These are phyloP conservation scores for Theodoxus fluviatilis DNA, from an alignment of 2,888 invertebrate species.

Conservation along the genomic window DNA sequence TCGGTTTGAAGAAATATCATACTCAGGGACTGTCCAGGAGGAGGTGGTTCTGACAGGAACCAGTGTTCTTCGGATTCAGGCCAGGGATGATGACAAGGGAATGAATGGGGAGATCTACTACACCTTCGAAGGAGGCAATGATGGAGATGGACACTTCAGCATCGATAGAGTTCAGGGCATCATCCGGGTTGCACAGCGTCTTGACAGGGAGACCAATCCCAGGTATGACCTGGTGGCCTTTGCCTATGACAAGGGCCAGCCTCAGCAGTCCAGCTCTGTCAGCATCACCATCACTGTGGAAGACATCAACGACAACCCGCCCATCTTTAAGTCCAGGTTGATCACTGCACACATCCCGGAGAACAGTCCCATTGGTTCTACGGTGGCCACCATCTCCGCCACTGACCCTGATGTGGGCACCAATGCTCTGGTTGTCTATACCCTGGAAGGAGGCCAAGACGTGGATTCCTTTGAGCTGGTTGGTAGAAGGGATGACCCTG, in stretches of 20 bases:
- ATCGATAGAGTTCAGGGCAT: slow-evolving; percentile 92
- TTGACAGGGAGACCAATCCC: slow-evolving; percentile 90
- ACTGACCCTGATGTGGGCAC: slow-evolving; percentile 91
- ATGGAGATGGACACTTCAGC: slow-evolving; percentile 87
- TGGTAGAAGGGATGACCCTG: slow-evolving; percentile 73
- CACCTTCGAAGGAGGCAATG: slow-evolving; percentile 60
- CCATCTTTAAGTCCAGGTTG: slow-evolving; percentile 85
- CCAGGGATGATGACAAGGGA: slow-evolving; percentile 87
- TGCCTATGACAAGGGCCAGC: slow-evolving; percentile 89
- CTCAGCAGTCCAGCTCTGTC: slow-evolving; percentile 66
- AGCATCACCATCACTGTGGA: slow-evolving; percentile 90
- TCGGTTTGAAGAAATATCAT: slow-evolving; percentile 80
- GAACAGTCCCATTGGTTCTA: slow-evolving; percentile 94
- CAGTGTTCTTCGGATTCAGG: slow-evolving; percentile 88
- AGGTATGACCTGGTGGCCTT: slow-evolving; percentile 84
- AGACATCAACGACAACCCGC: slow-evolving; percentile 96
- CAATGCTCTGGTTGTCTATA: slow-evolving; percentile 92
- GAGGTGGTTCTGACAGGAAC: slow-evolving; percentile 89
- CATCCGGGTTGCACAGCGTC: slow-evolving; percentile 83
- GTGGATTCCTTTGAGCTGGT: slow-evolving; percentile 81
- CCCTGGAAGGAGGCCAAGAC: slow-evolving; percentile 85
- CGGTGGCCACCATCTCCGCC: slow-evolving; percentile 89
- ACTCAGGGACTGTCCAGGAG: slow-evolving; percentile 86
- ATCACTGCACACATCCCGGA: slow-evolving; percentile 89
- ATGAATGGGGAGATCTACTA: slow-evolving; percentile 87